Percentiles rank a stretch among this genome's conserved stretches.
Evolutionary conservation across 2,113 vertebrate species (phyloP).

Genomic region (Rhinoptilus africanus): DNA sequence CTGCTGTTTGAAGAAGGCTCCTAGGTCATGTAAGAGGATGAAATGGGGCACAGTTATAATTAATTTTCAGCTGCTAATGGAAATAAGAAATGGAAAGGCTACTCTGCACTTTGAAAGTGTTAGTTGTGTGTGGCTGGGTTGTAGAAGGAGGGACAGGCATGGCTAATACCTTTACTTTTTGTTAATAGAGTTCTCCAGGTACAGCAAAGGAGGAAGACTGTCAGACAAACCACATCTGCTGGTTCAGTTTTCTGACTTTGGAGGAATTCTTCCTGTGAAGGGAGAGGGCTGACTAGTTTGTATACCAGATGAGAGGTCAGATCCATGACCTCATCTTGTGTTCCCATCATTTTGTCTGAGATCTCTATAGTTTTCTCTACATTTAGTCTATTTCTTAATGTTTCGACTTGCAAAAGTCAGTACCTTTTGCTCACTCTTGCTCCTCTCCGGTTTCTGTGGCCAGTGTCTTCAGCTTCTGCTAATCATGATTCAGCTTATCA

Average conservation of each 20-base stretch:
- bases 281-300: not conserved
- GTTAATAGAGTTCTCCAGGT: not conserved
- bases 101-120: not conserved
- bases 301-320: not conserved
- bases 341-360: not conserved
- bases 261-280: not conserved
- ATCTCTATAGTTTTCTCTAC: not conserved
- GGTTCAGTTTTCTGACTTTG: not conserved
- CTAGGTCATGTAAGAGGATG: not conserved
- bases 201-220: not conserved
- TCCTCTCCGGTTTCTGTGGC: not conserved
- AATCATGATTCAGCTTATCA: not conserved
- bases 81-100: not conserved
- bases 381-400: not conserved
- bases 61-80: not conserved
- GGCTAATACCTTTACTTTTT: not conserved
- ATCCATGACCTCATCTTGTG: not conserved
- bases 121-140: not conserved
- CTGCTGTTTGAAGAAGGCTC: not conserved
- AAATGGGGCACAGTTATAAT: not conserved
- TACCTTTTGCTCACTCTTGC: not conserved
- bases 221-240: not conserved
- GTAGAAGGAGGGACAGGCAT: not conserved
- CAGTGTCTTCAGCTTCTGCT: not conserved
- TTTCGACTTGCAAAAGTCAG: not conserved